Conservation (phyloP, 37 sponge, comb jelly and placozoan species). For the Theonella swinhoei region DNA sequence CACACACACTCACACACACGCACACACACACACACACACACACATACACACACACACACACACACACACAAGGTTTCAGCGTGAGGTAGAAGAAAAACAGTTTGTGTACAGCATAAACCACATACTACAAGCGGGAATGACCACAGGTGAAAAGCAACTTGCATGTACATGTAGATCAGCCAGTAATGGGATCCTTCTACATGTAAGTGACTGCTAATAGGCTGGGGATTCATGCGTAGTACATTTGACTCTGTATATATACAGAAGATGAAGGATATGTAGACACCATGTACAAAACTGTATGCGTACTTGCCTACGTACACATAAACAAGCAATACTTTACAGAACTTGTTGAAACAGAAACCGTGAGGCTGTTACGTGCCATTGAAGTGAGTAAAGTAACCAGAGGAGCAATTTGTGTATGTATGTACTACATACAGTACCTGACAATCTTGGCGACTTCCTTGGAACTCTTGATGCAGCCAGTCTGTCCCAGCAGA, state of each 20-base stretch:
- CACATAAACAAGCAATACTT: no score
- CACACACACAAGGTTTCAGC: background rate
- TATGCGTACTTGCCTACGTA: no score
- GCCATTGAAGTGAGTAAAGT: no score
- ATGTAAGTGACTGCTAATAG: no score
- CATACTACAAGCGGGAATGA: no score
- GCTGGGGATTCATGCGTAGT: no score
- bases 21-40: conserved; percentile 7
- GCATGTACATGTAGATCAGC: background rate
- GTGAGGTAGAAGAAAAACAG: background rate
- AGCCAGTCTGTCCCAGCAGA: conserved; percentile 54
- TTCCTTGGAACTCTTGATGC: conserved; percentile 66
- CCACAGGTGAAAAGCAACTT: background rate
- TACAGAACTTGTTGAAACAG: no score
- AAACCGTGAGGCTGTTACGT: no score
- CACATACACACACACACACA: background rate
- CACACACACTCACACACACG: background rate
- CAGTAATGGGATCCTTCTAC: background rate
- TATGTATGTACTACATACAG: background rate
- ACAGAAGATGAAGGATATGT: no score
- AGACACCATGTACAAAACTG: no score
- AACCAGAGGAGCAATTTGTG: background rate
- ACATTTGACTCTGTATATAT: no score
- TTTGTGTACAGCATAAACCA: no score
- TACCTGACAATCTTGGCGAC: conserved; percentile 56